Conservation (phyloP, 2,888 invertebrate species). For the Sarcophaga subvicina region DNA sequence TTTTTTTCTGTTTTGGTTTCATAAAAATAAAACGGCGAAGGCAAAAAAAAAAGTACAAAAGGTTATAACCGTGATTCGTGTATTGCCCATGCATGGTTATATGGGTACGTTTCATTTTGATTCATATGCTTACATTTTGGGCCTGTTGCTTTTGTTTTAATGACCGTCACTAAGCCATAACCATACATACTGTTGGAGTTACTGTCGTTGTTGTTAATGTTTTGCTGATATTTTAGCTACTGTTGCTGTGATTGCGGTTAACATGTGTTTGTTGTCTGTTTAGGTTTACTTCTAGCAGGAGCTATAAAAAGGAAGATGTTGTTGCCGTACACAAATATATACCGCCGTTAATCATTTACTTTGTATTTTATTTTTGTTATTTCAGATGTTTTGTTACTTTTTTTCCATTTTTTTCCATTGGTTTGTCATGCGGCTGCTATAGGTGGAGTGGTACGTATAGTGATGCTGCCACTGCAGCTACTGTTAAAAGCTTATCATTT, state of each 20-base stretch:
- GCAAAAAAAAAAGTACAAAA: conserved; percentile 64
- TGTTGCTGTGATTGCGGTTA: conserved; percentile 35
- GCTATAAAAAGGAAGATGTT: conserved; percentile 55
- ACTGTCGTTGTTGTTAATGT: conserved; percentile 22
- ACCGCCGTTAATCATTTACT: conserved; percentile 68
- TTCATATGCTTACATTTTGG: conserved; percentile 66
- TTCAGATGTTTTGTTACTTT: conserved; percentile 14
- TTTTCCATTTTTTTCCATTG: not conserved
- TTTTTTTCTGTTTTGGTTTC: conserved; percentile 14
- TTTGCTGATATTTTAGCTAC: not conserved
- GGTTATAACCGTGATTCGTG: conserved; percentile 69
- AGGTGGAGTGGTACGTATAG: conserved; percentile 27
- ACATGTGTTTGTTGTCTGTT: conserved; percentile 67
- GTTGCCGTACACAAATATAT: conserved; percentile 35
- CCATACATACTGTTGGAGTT: conserved; percentile 18
- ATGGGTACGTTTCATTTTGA: conserved; percentile 53
- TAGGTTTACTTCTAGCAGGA: conserved; percentile 30
- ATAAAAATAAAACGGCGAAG: too few relatives aligned
- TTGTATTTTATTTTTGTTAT: conserved; percentile 46
- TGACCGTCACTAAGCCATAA: conserved; percentile 70
- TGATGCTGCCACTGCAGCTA: conserved; percentile 8
- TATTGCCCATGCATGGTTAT: conserved; percentile 63
- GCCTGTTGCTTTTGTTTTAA: conserved; percentile 79
- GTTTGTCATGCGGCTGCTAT: conserved; percentile 25
- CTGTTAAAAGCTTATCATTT: conserved; percentile 56